phyloP scores from a whole-genome alignment of 2,797 vertebrate species.

The Eospalax fontanierii region DNA sequence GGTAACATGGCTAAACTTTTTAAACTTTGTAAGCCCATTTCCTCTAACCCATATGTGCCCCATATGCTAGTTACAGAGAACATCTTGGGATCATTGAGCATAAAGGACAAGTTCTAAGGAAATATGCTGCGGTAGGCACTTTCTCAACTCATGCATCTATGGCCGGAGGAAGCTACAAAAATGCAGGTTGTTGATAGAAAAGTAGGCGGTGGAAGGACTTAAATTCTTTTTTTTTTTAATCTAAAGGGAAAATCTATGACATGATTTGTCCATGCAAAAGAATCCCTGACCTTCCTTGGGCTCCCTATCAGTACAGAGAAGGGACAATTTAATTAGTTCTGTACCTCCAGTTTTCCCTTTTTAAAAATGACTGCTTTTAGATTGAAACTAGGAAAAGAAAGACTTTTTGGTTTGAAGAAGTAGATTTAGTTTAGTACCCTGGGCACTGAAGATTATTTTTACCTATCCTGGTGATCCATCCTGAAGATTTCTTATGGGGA shows the following conservation, averaged over 20 bases:
- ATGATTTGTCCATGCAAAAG: not conserved
- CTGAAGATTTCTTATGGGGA: not conserved
- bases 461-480: not conserved
- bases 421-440: not conserved
- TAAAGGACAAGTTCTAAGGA: not conserved
- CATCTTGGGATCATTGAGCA: not conserved
- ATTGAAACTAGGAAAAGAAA: not conserved
- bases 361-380: constrained; percentile 29
- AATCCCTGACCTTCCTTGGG: not conserved
- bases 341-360: not conserved
- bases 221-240: not conserved
- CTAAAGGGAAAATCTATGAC: not conserved
- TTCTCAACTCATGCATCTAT: not conserved
- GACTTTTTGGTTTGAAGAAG: not conserved
- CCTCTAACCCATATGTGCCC: not conserved
- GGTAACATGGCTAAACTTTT: not conserved
- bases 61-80: not conserved
- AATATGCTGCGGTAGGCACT: not conserved
- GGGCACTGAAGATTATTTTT: not conserved
- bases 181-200: not conserved
- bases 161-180: not conserved
- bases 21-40: not conserved
- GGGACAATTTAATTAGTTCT: not conserved
- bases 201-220: not conserved
- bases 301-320: not conserved